These are phyloP conservation scores for Lasaia peninsularis DNA, from an alignment of 1,140 invertebrate species.

Conservation along the genomic window DNA sequence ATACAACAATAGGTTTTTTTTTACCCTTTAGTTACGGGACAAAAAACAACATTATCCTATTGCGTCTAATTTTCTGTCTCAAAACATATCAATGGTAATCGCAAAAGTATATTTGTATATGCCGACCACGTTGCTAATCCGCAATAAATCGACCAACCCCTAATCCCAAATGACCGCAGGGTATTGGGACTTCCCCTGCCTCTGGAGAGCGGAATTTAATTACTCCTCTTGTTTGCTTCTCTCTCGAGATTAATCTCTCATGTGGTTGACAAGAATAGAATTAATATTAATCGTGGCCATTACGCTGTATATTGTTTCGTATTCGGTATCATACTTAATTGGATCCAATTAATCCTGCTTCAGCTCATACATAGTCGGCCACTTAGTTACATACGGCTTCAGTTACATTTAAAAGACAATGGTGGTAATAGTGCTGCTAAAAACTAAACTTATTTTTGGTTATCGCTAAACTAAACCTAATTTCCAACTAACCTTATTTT, in stretches of 20 bases:
- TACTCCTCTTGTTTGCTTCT: slow-evolving; percentile 37
- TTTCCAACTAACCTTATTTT: neutral
- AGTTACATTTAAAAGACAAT: slow-evolving; percentile 5
- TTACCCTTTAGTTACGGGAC: too few relatives aligned
- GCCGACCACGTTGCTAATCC: slow-evolving; percentile 12
- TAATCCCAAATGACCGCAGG: slow-evolving; percentile 36
- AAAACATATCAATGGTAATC: neutral
- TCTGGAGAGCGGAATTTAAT: slow-evolving; percentile 52
- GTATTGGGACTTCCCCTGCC: slow-evolving; percentile 37
- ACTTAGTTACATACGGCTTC: neutral
- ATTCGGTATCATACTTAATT: slow-evolving; percentile 11
- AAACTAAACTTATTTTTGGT: too few relatives aligned
- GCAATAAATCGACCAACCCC: slow-evolving; percentile 30
- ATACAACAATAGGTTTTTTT: too few relatives aligned
- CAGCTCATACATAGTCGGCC: slow-evolving; percentile 6
- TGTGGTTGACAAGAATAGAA: slow-evolving; percentile 30
- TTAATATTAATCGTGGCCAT: slow-evolving; percentile 30
- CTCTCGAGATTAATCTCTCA: slow-evolving; percentile 35
- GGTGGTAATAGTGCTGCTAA: neutral
- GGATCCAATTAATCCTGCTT: slow-evolving; percentile 7
- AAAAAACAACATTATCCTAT: too few relatives aligned
- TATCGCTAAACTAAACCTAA: too few relatives aligned
- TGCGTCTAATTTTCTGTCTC: neutral
- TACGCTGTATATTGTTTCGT: slow-evolving; percentile 23
- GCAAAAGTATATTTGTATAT: slow-evolving; percentile 3